These are phyloP conservation scores for Atta colombica DNA, from an alignment of 1,140 invertebrate species.

Conservation along the genomic window DNA sequence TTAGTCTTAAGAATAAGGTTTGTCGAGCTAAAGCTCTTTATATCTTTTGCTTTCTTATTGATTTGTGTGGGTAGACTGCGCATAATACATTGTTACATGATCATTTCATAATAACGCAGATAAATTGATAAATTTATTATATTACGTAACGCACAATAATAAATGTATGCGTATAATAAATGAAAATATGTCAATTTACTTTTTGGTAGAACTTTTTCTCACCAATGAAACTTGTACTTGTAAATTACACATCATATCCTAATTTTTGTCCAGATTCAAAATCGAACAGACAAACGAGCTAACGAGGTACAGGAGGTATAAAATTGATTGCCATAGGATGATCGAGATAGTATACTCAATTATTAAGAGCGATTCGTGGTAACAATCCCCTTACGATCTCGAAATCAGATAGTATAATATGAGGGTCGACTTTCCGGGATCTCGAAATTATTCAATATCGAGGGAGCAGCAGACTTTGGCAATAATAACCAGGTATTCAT, in stretches of 20 bases:
- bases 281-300: slow-evolving; percentile 42
- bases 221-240: neutral
- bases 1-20: neutral
- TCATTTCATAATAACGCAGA: neutral
- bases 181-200: neutral
- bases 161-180: neutral
- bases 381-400: slow-evolving; percentile 73
- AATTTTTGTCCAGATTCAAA: neutral
- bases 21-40: neutral
- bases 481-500: slow-evolving; percentile 29
- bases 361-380: slow-evolving; percentile 69
- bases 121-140: too few relatives aligned
- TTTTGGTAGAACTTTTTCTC: neutral
- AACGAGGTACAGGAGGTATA: slow-evolving; percentile 20
- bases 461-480: neutral
- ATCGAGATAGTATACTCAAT: slow-evolving; percentile 76
- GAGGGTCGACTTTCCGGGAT: slow-evolving; percentile 66
- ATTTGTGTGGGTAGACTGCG: neutral
- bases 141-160: neutral
- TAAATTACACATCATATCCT: slow-evolving; percentile 26
- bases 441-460: slow-evolving; percentile 11
- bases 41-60: neutral
- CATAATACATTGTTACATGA: neutral
- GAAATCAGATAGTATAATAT: slow-evolving; percentile 81
- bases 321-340: slow-evolving; percentile 68